Conservation (phyloP, 2,113 vertebrate genomes). For the Vulpes lagopus region DNA sequence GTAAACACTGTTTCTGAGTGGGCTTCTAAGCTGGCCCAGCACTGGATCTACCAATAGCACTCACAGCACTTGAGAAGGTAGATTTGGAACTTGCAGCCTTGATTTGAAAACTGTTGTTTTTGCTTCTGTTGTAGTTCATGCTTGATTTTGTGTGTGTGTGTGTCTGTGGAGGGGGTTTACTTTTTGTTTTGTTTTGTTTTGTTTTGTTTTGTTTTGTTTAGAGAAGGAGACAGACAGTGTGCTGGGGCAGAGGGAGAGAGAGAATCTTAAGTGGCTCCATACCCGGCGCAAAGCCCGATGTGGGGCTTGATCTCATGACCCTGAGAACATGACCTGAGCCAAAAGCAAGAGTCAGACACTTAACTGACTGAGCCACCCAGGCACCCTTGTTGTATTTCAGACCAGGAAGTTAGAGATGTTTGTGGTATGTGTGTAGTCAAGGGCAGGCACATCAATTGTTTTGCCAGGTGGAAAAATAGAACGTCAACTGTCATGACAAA, state of each 20-base stretch:
- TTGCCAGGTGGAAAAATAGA: background rate
- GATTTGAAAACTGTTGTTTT: slow-evolving; percentile 15
- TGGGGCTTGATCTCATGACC: background rate
- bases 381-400: background rate
- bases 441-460: background rate
- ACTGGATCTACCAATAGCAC: background rate
- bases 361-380: background rate
- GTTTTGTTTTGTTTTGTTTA: background rate
- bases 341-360: background rate
- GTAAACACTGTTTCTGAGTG: background rate
- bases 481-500: background rate
- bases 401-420: background rate
- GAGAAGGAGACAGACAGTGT: background rate
- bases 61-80: background rate
- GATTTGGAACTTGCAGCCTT: background rate
- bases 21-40: background rate
- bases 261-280: background rate
- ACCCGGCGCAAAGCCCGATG: too few relatives aligned
- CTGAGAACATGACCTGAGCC: background rate
- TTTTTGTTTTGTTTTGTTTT: background rate
- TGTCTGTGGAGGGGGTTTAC: background rate
- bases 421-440: background rate
- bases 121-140: background rate
- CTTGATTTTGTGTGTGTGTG: background rate
- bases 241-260: background rate